Evolutionary conservation across 2,888 invertebrate genomes (phyloP), one percentile per base, ranked within the genome.

Genomic region (Thysanoteuthis rhombus): DNA sequence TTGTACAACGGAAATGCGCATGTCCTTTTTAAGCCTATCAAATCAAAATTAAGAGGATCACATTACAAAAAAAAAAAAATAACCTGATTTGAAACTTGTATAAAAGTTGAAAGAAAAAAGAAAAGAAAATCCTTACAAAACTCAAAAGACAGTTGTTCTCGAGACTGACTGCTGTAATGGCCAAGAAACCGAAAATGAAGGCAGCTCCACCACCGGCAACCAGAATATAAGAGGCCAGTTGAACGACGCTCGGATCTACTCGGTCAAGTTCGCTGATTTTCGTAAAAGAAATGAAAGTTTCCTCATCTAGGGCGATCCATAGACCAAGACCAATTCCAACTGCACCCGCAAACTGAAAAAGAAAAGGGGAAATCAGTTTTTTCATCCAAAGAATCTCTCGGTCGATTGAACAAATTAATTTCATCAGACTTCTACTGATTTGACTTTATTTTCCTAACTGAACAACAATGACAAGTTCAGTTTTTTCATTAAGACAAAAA

Each of bases 171-270:
- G 93, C 45, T 8, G 52, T 28, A 58, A 47, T 58, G 28, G 93
- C 93, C 93, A 93, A 38, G 52, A 93, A 52, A 39, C 93, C 93
- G 22, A 93, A 93, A 1, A 93, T 19, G 0, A 93, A 93, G 22
- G 93, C 93, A 16, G 93, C 93, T 39, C 93, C 32, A 25, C 93
- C 93, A 32, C 93, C 93, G n/a, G 93, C 93, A 36, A 93, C 47
- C 36, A 93, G n/a, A 32, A 93, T 32, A 58, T 58, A 93, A 47
- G 93, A 47, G 12, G 45, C 93, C 36, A 58, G 25, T 39, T 93
- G 45, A 28, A 58, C 93, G 10, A 93, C 19, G 32, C 93, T 93
- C 45, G 47, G 93, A 6, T 93, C 93, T 22, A 58, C 10, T 93
- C 93, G 93, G 22, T 93, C 47, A 36, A 58, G 93, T 47, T 93